Evolutionary conservation across 2,113 vertebrate genomes (phyloP).

Genomic region (Gymnobelideus leadbeateri): DNA sequence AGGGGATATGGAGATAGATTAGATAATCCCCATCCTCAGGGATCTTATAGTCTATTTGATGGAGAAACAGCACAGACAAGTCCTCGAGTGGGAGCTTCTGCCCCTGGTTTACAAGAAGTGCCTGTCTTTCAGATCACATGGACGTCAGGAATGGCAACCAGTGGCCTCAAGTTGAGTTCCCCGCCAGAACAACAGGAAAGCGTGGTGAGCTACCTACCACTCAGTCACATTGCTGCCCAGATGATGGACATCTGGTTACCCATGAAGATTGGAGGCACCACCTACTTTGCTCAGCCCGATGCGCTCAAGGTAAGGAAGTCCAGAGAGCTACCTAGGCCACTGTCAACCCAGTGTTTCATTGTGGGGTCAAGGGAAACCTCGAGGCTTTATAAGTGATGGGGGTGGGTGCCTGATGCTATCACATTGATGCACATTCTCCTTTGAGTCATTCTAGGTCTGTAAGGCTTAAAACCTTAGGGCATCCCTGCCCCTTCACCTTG

Average conservation of each 20-base stretch:
- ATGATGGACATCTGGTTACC: slow-evolving; percentile 94
- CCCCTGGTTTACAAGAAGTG: not conserved
- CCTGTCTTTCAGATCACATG: slow-evolving; percentile 89
- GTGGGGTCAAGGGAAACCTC: not conserved
- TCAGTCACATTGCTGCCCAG: slow-evolving; percentile 95
- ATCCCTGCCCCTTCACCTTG: not conserved
- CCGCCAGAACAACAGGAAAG: slow-evolving; percentile 85
- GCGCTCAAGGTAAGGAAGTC: slow-evolving; percentile 90
- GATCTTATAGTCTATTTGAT: not conserved
- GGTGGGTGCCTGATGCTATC: not conserved
- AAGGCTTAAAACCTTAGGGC: not conserved
- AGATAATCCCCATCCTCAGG: not conserved
- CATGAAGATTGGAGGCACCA: slow-evolving; percentile 85
- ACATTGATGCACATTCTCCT: not conserved
- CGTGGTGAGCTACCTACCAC: slow-evolving; percentile 95
- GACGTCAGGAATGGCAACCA: slow-evolving; percentile 79
- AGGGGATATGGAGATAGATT: not conserved
- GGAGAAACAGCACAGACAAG: not conserved
- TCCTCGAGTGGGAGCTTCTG: too few species aligned
- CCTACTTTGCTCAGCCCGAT: slow-evolving; percentile 93
- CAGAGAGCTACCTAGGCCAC: not conserved
- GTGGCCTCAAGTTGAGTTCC: slow-evolving; percentile 63
- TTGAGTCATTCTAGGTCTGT: not conserved
- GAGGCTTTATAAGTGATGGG: not conserved
- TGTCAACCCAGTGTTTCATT: not conserved